Base-by-base conservation (phyloP, 2,888 invertebrate species). In the Dorcus parallelipipedus region DNA sequence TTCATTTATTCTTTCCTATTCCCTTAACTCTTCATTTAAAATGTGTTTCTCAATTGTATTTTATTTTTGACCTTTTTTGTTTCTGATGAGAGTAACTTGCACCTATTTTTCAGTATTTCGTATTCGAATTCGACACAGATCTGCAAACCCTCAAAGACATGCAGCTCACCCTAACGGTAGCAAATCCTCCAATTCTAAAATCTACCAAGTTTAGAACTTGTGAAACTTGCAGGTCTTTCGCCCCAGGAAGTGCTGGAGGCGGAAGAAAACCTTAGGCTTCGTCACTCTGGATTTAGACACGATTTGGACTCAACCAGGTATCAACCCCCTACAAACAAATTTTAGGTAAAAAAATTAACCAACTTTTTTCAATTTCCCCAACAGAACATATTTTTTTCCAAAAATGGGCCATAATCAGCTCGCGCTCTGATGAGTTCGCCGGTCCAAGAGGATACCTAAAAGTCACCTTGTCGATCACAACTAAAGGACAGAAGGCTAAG, bases 321-420 rank as follows among this genome's bases (percentile, higher is more conserved):
- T 54, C 38, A 41, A 41, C 43, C 43, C 17, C 8, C 9, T 43
- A 43, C 9, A 43, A 14, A 14, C 1, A 14, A 14, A 14, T 14
- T 39, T 49, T 39, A 3, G 26, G 4, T 14, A 49, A 14, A 51
- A 38, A 43, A 17, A 43, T 5, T n/a, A n/a, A 39, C 40, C 10
- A 42, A 23, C 42, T 17, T 20, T 51, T 61, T 54, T 20, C 20
- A 3, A 3, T 20, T 20, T 3, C 20, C 20, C 55, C 71, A 67
- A 40, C 75, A 87, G 91, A 89, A 78, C 93, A 90, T 70, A 88
- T 89, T 73, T 90, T 91, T 70, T 89, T 86, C 72, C 90, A 91
- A 73, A 93, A 93, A 78, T 95, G 95, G 95, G 91, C 89, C 0
- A 86, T 89, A 70, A 78, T 95, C 43, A 85, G 84, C 33, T 81